Percentiles rank a stretch among this genome's conserved stretches.
Evolutionary conservation across 1,140 invertebrate genomes (phyloP).

Genomic region (Pteromalus puparum): DNA sequence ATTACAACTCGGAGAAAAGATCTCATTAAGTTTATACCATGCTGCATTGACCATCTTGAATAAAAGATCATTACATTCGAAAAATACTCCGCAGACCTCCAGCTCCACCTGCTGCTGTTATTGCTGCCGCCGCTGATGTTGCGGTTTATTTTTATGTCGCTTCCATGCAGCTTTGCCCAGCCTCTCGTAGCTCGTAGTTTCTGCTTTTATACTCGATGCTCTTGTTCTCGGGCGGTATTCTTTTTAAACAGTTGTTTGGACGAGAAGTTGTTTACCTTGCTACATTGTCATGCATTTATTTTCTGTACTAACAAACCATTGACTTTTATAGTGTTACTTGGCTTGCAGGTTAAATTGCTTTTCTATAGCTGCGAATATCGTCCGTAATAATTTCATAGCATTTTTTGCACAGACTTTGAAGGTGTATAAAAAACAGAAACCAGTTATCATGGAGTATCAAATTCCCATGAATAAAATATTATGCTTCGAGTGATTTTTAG

Average conservation of each 20-base stretch:
- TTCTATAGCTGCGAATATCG: no score
- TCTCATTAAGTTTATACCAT: conserved; percentile 20
- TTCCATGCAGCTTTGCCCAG: neutral
- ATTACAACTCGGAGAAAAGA: conserved; percentile 41
- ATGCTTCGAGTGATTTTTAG: neutral
- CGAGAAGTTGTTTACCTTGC: neutral
- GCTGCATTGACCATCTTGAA: conserved; percentile 23
- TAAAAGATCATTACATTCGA: conserved; percentile 31
- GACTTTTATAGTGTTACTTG: no score
- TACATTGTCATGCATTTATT: neutral
- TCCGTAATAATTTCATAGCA: no score
- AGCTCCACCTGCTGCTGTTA: conserved; percentile 5
- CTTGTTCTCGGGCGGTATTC: neutral
- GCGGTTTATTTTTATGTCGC: neutral
- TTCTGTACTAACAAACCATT: neutral
- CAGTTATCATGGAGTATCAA: neutral
- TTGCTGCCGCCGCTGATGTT: neutral
- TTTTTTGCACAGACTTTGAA: no score
- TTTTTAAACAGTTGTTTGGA: neutral
- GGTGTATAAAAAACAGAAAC: no score
- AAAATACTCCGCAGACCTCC: neutral
- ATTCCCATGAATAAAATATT: neutral
- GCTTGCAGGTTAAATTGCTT: no score
- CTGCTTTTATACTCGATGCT: neutral
- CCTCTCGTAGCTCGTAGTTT: neutral